Percentiles rank a stretch among this genome's conserved stretches.
Conservation (phyloP, 2,797 vertebrate genomes). For the Alouatta caraya region DNA sequence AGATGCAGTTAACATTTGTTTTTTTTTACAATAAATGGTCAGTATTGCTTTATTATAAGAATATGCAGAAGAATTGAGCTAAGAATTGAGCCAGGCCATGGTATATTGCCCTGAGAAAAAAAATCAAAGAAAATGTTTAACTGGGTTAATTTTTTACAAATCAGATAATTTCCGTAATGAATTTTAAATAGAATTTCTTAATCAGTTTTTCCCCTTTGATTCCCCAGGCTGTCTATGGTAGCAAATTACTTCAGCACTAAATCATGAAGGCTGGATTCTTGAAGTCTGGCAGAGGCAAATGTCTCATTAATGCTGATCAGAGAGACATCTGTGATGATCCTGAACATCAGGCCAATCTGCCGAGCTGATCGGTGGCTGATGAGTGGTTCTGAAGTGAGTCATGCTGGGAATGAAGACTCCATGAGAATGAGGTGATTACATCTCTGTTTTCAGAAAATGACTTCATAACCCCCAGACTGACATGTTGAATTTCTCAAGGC, state of each 20-base stretch:
- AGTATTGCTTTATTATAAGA: background rate
- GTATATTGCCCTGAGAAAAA: background rate
- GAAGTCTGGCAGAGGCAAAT: background rate
- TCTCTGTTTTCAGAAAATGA: conserved; percentile 38
- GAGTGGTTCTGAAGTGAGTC: background rate
- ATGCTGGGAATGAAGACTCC: background rate
- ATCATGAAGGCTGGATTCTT: background rate
- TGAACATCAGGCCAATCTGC: background rate
- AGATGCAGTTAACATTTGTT: background rate
- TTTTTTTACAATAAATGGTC: background rate
- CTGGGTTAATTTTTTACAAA: conserved; percentile 60
- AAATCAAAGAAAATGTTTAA: background rate
- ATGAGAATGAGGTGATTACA: background rate
- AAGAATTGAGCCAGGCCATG: background rate
- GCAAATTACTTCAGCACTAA: conserved; percentile 4
- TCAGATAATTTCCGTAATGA: conserved; percentile 60
- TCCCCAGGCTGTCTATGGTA: background rate
- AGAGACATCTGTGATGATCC: background rate
- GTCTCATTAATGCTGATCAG: background rate
- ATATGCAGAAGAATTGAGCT: background rate
- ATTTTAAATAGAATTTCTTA: conserved; percentile 49
- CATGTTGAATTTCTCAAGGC: background rate
- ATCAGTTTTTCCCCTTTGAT: conserved; percentile 49
- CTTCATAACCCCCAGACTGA: background rate
- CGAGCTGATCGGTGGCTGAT: background rate